Base-by-base conservation (phyloP, 2,888 invertebrate genomes). In the Drosophila eohydei region DNA sequence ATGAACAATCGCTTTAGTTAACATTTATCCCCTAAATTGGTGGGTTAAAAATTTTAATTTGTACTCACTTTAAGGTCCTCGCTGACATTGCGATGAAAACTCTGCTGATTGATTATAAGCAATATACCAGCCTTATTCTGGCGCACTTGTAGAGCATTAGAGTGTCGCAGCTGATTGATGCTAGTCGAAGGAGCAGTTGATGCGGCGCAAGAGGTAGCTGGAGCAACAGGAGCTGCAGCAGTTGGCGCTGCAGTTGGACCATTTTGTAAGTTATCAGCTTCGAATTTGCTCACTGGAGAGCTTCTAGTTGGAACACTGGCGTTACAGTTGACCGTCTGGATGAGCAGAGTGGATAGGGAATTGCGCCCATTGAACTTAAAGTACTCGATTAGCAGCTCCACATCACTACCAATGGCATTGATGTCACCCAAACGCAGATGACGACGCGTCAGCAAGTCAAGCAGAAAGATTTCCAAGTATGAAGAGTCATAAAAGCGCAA, bases 21-120 rank as follows among this genome's bases (percentile, higher is more conserved):
- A 6, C 30, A 6, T 30, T 30, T 30, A 30, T 30, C 34, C n/a
- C n/a, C n/a, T n/a, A n/a, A n/a, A n/a, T n/a, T n/a, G n/a, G n/a
- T n/a, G n/a, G n/a, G n/a, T n/a, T n/a, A n/a, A 41, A 16, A 16
- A 50, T 4, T 51, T 4, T 12, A 51, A 21, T 12, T 34, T 32
- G 1, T 59, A 68, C 67, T 67, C 66, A 92, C 92, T 74, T 69
- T 44, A 0, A 89, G 57, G n/a, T 86, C 78, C 0, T 81, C 78
- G 67, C 79, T 74, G 4, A 71, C 64, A 2, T 92, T 71, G n/a
- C 69, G 74, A 69, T 89, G 71, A 57, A 93, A 93, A 0, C 43
- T 12, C 16, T 77, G 76, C 74, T 93, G 92, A 78, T 92, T 93
- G 36, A 93, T 91, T 26, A 93, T 92, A 4, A 93, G 69, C 28